Conservation (phyloP, 2,797 vertebrate genomes). For the Neosilurus hyrtlii region DNA sequence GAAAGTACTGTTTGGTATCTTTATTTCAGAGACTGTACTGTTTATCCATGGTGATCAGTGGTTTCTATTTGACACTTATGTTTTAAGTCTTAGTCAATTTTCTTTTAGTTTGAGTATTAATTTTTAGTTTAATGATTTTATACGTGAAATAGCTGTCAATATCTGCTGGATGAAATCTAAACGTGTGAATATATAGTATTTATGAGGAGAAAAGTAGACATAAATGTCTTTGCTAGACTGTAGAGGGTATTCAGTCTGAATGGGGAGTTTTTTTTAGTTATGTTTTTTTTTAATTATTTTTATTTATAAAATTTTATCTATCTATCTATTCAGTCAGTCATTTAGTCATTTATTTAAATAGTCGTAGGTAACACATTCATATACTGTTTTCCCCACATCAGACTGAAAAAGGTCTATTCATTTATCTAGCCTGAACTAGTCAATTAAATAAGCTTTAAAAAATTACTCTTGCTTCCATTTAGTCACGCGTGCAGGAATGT, state of each 20-base stretch:
- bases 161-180: too few relatives aligned
- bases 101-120: too few relatives aligned
- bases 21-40: neutral
- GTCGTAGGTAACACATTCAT: too few relatives aligned
- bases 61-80: neutral
- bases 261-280: neutral
- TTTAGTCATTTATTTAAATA: too few relatives aligned
- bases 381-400: neutral
- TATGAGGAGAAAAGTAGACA: neutral
- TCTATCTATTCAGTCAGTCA: too few relatives aligned
- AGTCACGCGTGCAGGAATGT: neutral
- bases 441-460: neutral
- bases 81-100: neutral
- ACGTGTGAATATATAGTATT: too few relatives aligned
- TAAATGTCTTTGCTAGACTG: neutral
- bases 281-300: neutral
- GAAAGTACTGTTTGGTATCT: neutral
- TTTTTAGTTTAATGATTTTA: too few relatives aligned
- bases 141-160: too few relatives aligned
- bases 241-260: neutral
- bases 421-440: neutral
- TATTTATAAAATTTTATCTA: too few relatives aligned
- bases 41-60: neutral
- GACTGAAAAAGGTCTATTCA: too few relatives aligned
- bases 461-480: neutral